phyloP scores from a whole-genome alignment of 2,888 invertebrate species.

The Odontocolon sp. region DNA sequence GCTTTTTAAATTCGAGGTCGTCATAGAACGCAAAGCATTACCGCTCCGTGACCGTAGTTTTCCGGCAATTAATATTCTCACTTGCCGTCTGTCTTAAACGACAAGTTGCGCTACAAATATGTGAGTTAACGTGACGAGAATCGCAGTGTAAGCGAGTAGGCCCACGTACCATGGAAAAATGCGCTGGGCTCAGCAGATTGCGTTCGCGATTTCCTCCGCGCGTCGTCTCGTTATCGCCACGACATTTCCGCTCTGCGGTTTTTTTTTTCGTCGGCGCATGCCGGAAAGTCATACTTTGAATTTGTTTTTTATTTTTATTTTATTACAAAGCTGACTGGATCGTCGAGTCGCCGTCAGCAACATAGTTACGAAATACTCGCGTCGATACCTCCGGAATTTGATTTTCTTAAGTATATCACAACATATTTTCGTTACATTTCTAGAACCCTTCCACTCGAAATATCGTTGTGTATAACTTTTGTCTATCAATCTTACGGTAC shows the following conservation, averaged over 20 bases:
- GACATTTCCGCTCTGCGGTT: conserved; percentile 40
- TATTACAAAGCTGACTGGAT: background rate
- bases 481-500: conserved; percentile 37
- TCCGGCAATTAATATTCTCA: conserved; percentile 1
- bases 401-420: background rate
- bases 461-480: too few relatives aligned
- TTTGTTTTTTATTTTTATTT: conserved; percentile 4
- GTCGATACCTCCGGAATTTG: background rate
- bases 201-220: conserved; percentile 49
- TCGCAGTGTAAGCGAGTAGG: background rate
- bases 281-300: conserved; percentile 5
- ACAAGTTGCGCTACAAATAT: conserved; percentile 8
- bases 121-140: conserved; percentile 10
- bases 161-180: conserved; percentile 34
- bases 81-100: conserved; percentile 11
- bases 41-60: conserved; percentile 28
- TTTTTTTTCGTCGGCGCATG: conserved; percentile 11
- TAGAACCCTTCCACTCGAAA: too few relatives aligned
- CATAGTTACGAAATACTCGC: background rate
- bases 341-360: background rate
- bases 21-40: conserved; percentile 3
- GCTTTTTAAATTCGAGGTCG: conserved; percentile 42
- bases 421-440: background rate
- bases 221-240: conserved; percentile 43
- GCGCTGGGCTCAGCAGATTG: conserved; percentile 55